Evolutionary conservation across 30 jellyfish, hydroid and myxozoan species (phyloP), one percentile per base, ranked within the genome.

Genomic region (Morbakka virulenta): DNA sequence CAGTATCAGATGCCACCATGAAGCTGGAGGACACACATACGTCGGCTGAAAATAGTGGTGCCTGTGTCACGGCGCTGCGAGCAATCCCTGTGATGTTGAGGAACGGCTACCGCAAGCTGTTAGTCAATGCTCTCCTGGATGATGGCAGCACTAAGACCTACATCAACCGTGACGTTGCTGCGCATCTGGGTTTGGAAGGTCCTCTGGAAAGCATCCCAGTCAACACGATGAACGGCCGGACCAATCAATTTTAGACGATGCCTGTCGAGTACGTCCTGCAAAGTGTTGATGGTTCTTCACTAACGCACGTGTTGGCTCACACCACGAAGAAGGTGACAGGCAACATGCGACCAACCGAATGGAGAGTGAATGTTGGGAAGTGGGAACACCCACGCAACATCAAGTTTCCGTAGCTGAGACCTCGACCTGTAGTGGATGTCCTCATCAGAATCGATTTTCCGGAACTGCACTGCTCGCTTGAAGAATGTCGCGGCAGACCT

Each of bases 121-220:
- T n/a, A n/a, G n/a, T n/a, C n/a, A n/a, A n/a, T 83, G 67, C n/a
- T n/a, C n/a, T n/a, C n/a, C n/a, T n/a, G n/a, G 80, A 67, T 27
- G 93, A 85, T 85, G 95, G 79, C 9, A 85, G 81, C 81, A 85
- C 95, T 22, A 35, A 51, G 65, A 64, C 95, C 24, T 35, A 85
- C 49, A 61, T 65, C 35, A 85, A 74, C 0, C 67, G 23, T 32
- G 79, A 84, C 20, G 86, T 85, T 29, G 95, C 95, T 11, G 85
- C 91, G 12, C 73, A 77, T 28, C 91, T 85, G 30, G 80, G 91
- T 29, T 2, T 24, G 27, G 4, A 11, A 31, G 91, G 91, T n/a
- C 2, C 51, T 1, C 32, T 21, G 14, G 32, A 64, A 47, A 28
- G 25, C 26, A 34, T 78, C 0, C 22, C 20, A 3, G 62, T 77